These are phyloP conservation scores for Bagarius yarrelli DNA, from an alignment of 2,113 vertebrate species.

Conservation along the genomic window DNA sequence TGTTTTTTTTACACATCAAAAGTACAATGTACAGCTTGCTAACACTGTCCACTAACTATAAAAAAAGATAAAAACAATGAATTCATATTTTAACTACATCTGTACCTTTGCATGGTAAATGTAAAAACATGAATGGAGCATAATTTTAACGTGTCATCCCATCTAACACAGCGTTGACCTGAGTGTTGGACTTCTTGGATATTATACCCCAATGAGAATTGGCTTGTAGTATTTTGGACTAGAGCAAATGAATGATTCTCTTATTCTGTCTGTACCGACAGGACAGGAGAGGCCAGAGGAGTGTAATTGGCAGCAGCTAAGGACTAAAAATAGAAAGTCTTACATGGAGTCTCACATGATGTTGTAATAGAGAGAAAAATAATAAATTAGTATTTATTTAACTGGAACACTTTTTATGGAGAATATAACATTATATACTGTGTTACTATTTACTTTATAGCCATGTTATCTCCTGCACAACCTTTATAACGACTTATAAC, in stretches of 20 bases:
- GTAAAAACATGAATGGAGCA: not conserved
- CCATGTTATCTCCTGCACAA: not conserved
- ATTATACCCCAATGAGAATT: constrained; percentile 2
- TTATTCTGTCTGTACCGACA: constrained; percentile 7
- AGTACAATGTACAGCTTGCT: not conserved
- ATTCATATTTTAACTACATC: not conserved
- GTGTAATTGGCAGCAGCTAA: constrained; percentile 19
- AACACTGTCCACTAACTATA: not conserved
- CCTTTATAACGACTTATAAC: not conserved
- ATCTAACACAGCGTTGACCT: not conserved
- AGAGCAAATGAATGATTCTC: not conserved
- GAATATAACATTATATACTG: not conserved
- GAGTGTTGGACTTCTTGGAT: not conserved
- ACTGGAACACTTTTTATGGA: not conserved
- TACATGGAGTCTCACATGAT: constrained; percentile 6
- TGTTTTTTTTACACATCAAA: constrained; percentile 8
- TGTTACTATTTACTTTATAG: not conserved
- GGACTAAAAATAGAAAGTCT: constrained; percentile 5
- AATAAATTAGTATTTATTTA: too few relatives aligned
- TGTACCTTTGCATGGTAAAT: not conserved
- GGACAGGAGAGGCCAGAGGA: not conserved
- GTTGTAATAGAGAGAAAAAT: not conserved
- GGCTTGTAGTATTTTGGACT: not conserved
- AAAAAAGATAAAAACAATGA: not conserved
- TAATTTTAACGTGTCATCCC: not conserved